These are phyloP conservation scores for Melozone crissalis DNA, from an alignment of 2,113 vertebrate species.

Conservation along the genomic window DNA sequence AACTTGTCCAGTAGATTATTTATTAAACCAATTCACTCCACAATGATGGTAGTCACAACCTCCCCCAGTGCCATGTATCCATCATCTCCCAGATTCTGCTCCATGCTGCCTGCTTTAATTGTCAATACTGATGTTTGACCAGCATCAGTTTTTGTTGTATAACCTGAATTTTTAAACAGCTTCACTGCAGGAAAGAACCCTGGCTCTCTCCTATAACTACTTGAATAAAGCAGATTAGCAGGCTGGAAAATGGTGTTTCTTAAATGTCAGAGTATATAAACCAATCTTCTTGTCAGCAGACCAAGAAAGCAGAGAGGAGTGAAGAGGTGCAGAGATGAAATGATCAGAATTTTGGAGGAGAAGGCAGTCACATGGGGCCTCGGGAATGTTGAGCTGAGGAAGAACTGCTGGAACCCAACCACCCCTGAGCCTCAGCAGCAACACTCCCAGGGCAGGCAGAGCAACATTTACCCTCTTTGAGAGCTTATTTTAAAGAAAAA, in stretches of 20 bases:
- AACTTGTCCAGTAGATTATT: background rate
- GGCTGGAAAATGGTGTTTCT: slow-evolving; percentile 58
- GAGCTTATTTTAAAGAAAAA: background rate
- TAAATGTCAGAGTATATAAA: slow-evolving; percentile 56
- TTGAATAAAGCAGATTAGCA: slow-evolving; percentile 34
- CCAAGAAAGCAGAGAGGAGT: background rate
- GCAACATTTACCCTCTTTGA: background rate
- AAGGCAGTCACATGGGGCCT: background rate
- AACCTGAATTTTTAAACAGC: background rate
- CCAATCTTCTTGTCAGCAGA: slow-evolving; percentile 40
- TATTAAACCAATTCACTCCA: background rate
- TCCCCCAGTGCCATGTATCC: background rate
- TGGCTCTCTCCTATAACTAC: background rate
- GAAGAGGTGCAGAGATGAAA: slow-evolving; percentile 33
- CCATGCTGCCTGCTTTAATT: background rate
- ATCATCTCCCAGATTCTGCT: background rate
- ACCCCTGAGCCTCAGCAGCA: background rate
- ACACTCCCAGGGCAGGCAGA: background rate
- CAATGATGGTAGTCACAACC: fast-evolving
- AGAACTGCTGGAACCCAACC: background rate
- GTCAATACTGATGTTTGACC: background rate
- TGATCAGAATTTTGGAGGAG: background rate
- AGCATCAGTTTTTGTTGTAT: background rate
- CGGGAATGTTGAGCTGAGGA: fast-evolving
- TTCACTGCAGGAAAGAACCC: background rate